Percentiles rank a stretch among this genome's conserved stretches.
Evolutionary conservation across 2,888 invertebrate genomes (phyloP).

Genomic region (Stenodema calcarata): DNA sequence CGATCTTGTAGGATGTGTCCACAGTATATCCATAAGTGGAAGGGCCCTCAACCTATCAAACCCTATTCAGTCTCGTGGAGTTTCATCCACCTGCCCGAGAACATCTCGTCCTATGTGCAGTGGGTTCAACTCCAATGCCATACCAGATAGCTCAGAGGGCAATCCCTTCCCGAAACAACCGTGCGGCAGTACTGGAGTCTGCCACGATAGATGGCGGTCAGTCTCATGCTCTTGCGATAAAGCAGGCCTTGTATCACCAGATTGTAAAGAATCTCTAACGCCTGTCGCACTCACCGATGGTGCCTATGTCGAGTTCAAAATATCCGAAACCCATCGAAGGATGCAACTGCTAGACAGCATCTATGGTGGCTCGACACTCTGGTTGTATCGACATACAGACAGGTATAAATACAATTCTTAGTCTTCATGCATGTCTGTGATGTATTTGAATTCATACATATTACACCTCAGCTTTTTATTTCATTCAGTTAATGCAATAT

Average conservation of each 20-base stretch:
- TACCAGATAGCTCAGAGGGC: constrained; percentile 50
- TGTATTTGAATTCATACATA: no score
- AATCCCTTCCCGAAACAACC: constrained; percentile 23
- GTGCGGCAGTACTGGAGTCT: neutral
- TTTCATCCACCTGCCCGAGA: constrained; percentile 79
- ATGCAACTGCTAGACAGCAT: constrained; percentile 84
- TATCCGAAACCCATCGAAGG: constrained; percentile 83
- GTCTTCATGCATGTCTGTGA: no score
- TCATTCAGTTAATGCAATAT: no score
- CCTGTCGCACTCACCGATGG: constrained; percentile 80
- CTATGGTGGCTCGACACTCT: constrained; percentile 75
- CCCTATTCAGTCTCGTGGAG: constrained; percentile 75
- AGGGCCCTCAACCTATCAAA: constrained; percentile 80
- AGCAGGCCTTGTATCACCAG: constrained; percentile 73
- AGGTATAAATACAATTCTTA: constrained; percentile 21
- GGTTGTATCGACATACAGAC: constrained; percentile 64
- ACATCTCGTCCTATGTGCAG: constrained; percentile 60
- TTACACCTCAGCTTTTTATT: no score
- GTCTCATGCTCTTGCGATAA: constrained; percentile 67
- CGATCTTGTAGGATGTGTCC: constrained; percentile 92
- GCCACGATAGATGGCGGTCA: constrained; percentile 70
- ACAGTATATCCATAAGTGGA: constrained; percentile 88
- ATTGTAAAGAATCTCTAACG: constrained; percentile 79
- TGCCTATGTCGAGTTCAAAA: constrained; percentile 77
- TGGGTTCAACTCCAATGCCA: constrained; percentile 49